Evolutionary conservation across 2,797 vertebrate species (phyloP).

Genomic region (Glossophaga mutica): DNA sequence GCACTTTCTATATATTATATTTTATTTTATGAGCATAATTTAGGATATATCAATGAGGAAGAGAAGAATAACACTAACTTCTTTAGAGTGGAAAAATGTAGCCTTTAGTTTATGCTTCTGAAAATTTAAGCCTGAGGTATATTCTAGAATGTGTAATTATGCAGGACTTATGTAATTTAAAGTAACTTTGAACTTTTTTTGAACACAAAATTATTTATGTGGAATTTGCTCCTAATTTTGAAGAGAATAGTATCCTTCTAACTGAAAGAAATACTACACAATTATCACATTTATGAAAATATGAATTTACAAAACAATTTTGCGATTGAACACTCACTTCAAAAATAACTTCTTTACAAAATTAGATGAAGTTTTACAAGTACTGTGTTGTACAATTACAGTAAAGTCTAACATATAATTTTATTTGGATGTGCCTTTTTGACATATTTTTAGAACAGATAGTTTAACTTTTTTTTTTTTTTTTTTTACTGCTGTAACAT

Average conservation of each 20-base stretch:
- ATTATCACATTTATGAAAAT: conserved; percentile 4
- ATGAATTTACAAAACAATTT: neutral
- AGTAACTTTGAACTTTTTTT: neutral
- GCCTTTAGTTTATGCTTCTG: neutral
- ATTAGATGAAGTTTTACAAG: neutral
- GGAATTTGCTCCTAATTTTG: conserved; percentile 19
- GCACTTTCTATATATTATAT: conserved; percentile 1
- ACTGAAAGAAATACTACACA: neutral
- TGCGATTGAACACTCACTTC: neutral
- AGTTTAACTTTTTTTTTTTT: neutral
- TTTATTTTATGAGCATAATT: conserved; percentile 29
- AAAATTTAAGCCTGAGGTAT: neutral
- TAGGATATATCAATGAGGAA: neutral
- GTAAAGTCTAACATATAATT: conserved; percentile 20
- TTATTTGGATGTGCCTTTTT: neutral
- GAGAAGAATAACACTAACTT: neutral
- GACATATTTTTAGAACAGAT: neutral
- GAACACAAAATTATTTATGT: neutral
- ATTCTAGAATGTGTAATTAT: neutral
- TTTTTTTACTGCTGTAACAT: neutral
- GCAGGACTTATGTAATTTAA: neutral
- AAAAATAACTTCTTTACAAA: conserved; percentile 11
- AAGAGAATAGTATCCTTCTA: conserved; percentile 4
- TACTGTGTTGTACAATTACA: neutral
- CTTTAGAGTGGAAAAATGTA: neutral